Evolutionary conservation across 2,888 invertebrate genomes (phyloP), one percentile per base, ranked within the genome.

Genomic region (Rhimphoctona megacephalus): DNA sequence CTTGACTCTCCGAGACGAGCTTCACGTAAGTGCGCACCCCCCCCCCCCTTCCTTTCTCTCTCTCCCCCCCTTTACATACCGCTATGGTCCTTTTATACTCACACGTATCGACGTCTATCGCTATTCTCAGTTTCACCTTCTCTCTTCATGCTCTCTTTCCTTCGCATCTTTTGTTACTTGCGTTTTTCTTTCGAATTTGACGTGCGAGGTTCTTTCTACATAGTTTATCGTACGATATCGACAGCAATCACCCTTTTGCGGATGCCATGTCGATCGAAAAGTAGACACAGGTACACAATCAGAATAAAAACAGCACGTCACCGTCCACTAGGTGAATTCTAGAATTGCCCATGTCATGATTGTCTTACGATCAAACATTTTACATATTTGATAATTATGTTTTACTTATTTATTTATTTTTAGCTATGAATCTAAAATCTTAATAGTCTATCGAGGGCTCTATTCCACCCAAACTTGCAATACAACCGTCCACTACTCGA

Each of bases 1-100:
- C 81, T 74, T 84, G 81, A 84, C 74, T 86, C 81, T 64, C 54
- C 81, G 90, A 66, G 90, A 89, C 87, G 90, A 83, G 66, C 30
- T 77, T 72, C 81, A 52, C 78, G 83, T 78, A 74, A 86, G 86
- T 78, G 86, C 81, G 78, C 80, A 33, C 52, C 22, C 78, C 72
- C 46, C 61, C 64, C 49, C 30, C 61, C n/a, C 22, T 33, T 36
- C 39, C 25, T 4, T 30, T 49, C 43, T 14, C 25, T 30, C 8
- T 43, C 22, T 46, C 54, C 6, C 43, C 11, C 43, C 3, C 14
- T 43, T 39, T 30, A 5, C 7, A 11, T 43, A 11, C 33, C 46
- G n/a, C 25, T 52, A 30, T 8, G 5, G 30, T 61, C 30, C 30
- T 61, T 30, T 30, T 17, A 30, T 30, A 61, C 30, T 61, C 61